phyloP scores from a whole-genome alignment of 2,113 vertebrate genomes.

The Alectura lathami region DNA sequence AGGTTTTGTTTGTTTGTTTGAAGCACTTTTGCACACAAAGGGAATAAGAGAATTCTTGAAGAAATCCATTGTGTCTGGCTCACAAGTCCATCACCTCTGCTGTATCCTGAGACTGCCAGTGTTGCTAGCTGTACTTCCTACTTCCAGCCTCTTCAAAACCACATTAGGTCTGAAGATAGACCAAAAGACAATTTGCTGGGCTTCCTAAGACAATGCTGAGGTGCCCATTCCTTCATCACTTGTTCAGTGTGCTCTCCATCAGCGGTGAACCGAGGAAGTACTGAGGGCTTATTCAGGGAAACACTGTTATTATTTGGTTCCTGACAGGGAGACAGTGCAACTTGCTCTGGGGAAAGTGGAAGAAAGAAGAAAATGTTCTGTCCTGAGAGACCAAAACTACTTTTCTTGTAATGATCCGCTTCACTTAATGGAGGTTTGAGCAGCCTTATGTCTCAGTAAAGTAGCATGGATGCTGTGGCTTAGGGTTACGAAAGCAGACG shows the following conservation, averaged over 20 bases:
- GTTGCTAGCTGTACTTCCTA: not conserved
- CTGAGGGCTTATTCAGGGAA: not conserved
- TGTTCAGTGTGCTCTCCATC: not conserved
- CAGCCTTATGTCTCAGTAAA: not conserved
- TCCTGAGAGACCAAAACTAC: not conserved
- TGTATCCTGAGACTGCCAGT: not conserved
- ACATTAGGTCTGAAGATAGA: not conserved
- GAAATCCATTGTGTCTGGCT: not conserved
- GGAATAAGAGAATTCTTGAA: not conserved
- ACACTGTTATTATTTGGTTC: accelerated
- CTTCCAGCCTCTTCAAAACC: not conserved
- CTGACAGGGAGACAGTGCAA: not conserved
- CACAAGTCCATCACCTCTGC: not conserved
- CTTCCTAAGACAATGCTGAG: not conserved
- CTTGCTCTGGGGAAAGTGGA: not conserved
- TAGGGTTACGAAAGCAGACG: slow-evolving; percentile 31
- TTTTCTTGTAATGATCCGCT: not conserved
- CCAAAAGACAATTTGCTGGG: not conserved
- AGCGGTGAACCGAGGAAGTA: not conserved
- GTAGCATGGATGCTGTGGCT: not conserved
- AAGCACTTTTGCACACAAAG: not conserved
- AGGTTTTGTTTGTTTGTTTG: not conserved
- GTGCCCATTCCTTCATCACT: not conserved
- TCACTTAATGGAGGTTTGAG: not conserved
- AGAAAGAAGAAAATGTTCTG: not conserved